phyloP scores from a whole-genome alignment of 2,113 vertebrate genomes.

The Triplophysa siluroides region DNA sequence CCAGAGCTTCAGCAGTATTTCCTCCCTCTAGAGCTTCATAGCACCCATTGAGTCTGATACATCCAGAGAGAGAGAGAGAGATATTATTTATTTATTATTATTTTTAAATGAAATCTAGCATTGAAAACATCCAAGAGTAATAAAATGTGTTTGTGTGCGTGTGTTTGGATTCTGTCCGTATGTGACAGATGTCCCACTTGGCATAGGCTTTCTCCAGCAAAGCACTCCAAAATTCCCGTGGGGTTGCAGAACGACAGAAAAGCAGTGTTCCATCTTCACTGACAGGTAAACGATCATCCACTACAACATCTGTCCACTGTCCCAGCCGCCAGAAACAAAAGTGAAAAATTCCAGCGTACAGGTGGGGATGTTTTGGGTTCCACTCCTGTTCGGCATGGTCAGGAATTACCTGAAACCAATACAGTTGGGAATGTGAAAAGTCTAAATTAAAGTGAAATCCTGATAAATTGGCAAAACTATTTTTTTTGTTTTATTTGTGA shows the following conservation, averaged over 20 bases:
- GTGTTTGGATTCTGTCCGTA: background rate
- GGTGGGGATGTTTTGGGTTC: slow-evolving; percentile 70
- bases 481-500: background rate
- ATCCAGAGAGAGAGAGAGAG: background rate
- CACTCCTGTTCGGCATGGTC: slow-evolving; percentile 78
- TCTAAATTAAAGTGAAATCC: background rate
- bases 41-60: slow-evolving; percentile 75
- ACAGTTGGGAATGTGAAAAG: no score
- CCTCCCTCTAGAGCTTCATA: slow-evolving; percentile 82
- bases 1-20: slow-evolving; percentile 79
- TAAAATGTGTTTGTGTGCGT: background rate
- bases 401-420: slow-evolving; percentile 75
- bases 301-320: slow-evolving; percentile 77
- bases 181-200: slow-evolving; percentile 68
- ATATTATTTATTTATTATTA: background rate
- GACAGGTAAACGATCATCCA: slow-evolving; percentile 79
- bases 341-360: slow-evolving; percentile 80
- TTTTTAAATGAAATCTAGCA: no score
- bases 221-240: slow-evolving; percentile 80
- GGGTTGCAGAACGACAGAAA: slow-evolving; percentile 78
- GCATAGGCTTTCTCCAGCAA: slow-evolving; percentile 82
- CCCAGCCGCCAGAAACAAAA: slow-evolving; percentile 82
- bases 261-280: slow-evolving; percentile 73
- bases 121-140: no score
- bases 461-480: no score